Evolutionary conservation across 2,113 vertebrate genomes (phyloP), one percentile per base, ranked within the genome.

Genomic region (Pygoscelis adeliae): DNA sequence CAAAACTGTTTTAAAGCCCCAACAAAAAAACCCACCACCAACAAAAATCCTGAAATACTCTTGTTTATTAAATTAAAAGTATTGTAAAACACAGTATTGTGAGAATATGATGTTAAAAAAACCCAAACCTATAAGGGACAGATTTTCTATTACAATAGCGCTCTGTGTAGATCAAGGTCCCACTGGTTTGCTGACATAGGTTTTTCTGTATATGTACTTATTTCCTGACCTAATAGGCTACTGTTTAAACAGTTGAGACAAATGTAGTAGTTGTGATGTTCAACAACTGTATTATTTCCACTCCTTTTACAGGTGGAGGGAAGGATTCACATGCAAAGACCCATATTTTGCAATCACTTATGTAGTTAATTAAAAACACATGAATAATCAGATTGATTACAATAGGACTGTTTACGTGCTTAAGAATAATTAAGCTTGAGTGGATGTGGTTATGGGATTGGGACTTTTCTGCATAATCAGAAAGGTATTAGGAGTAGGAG

Each of bases 341-440:
- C 18, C 14, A 4, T 70, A 59, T 36, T 38, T 52, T 90, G 47
- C 52, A 91, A 76, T 88, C 80, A 79, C 67, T 95, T 89, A 38
- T 17, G 12, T 47, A 77, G 55, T 81, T 92, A 91, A 83, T 78
- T 81, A 67, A 87, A 96, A 93, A 27, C n/a, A 84, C 38, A 40
- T 25, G 50, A 90, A 59, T 83, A 89, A 93, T 94, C 66, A 93
- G 16, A 71, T 49, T 93, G 78, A 91, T 86, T 94, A 76, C 58
- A 92, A 71, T 44, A 93, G 40, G 29, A 59, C 38, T 79, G 30
- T 65, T 95, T 84, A 52, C 49, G 42, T 38, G 12, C 32, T 78
- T 69, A 90, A 83, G 40, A 91, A 87, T 83, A 94, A 92, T 65
- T 93, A 86, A 93, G 19, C 30, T 53, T 69, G 73, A 88, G 80